Base-by-base conservation (phyloP, 2,888 invertebrate species). In the Sesia bembeciformis region DNA sequence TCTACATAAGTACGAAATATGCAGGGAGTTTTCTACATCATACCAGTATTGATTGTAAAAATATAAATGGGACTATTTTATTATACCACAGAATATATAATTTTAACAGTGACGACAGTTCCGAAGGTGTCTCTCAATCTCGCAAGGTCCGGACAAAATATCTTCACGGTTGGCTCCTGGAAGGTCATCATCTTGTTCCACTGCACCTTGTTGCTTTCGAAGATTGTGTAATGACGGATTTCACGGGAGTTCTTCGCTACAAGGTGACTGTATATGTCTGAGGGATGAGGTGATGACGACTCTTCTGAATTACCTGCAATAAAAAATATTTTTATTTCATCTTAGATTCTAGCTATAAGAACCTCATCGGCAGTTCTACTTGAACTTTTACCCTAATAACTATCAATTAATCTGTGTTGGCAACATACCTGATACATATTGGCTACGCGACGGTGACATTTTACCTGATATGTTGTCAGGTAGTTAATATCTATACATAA, bases 71-170 rank as follows among this genome's bases (percentile, higher is more conserved):
- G 2, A 23, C 23, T 23, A 23, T 23, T n/a, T 23, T 23, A 23
- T 23, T 64, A 69, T 74, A 91, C 92, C 78, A 90, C 68, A 57
- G 90, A 72, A 67, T 90, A 91, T 40, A 92, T 64, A 7, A 92
- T 68, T 65, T 83, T 80, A 6, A 91, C 62, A 3, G 90, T 90
- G 5, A 92, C 78, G 4, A 70, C 68, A 7, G 86, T 85, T 51
- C 90, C 77, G 62, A 92, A 91, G n/a, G 91, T 91, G 61, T 92
- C 87, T 54, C 91, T 80, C 56, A 92, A 65, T 7, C 87, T 80
- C 0, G 57, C 58, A 38, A 91, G 77, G 60, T 91, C 87, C 0
- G 90, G 84, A 56, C 90, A 84, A 55, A 90, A 90, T 54, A 92
- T 83, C 62, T 72, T 75, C 38, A 92, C 60, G 1, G 89, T 70